A percentile compares a stretch with the other conserved stretches of the same genome.
phyloP scores from a whole-genome alignment of 2,888 invertebrate genomes.

The Nesidiocoris tenuis region DNA sequence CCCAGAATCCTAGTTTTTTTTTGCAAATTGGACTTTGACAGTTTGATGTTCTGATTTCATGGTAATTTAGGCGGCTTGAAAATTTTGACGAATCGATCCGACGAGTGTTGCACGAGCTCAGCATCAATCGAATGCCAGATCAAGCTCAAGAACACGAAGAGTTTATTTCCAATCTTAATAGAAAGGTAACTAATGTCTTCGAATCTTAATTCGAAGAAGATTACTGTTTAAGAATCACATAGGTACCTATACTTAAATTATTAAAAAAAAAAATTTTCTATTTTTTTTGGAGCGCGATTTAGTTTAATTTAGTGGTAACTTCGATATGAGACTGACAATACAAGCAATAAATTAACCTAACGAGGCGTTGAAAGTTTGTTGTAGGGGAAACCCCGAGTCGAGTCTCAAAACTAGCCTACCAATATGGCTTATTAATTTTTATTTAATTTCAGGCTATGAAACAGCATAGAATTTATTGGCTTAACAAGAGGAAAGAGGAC shows the following conservation, averaged over 20 bases:
- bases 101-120: constrained; percentile 50
- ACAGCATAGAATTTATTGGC: constrained; percentile 51
- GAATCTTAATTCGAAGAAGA: too few relatives aligned
- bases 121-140: constrained; percentile 52
- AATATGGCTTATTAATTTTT: neutral
- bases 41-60: too few relatives aligned
- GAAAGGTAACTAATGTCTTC: constrained; percentile 58
- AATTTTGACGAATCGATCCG: constrained; percentile 50
- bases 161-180: constrained; percentile 61
- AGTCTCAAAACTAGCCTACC: neutral
- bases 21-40: too few relatives aligned
- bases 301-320: too few relatives aligned
- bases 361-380: too few relatives aligned
- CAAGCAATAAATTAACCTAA: too few relatives aligned
- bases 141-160: constrained; percentile 61
- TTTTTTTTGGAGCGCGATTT: too few relatives aligned
- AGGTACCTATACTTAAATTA: too few relatives aligned
- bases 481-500: constrained; percentile 51
- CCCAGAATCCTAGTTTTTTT: too few relatives aligned
- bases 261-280: constrained; percentile 21
- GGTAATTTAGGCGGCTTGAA: constrained; percentile 48
- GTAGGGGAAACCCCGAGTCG: too few relatives aligned
- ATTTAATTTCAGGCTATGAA: constrained; percentile 51
- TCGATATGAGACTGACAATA: too few relatives aligned
- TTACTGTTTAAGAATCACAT: too few relatives aligned